Conservation (phyloP, 2,888 invertebrate species). For the Spilarctia lutea region DNA sequence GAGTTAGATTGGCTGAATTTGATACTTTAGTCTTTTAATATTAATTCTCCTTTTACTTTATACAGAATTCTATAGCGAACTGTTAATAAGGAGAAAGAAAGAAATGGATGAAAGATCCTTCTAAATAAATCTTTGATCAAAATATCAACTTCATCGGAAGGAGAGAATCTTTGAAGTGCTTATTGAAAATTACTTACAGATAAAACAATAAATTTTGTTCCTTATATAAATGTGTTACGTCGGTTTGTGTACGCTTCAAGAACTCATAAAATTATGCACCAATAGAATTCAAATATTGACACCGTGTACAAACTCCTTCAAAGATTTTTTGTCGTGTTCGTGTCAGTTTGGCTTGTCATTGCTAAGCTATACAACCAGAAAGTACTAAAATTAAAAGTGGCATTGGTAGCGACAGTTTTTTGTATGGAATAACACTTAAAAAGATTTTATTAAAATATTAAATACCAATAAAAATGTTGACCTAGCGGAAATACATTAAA, state of each 20-base stretch:
- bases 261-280: too few species aligned
- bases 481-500: not conserved
- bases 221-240: too few species aligned
- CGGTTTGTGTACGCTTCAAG: too few species aligned
- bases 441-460: not conserved
- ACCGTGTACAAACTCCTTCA: too few species aligned
- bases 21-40: not conserved
- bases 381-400: too few species aligned
- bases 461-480: not conserved
- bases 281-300: too few species aligned
- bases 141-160: not conserved
- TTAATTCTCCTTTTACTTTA: not conserved
- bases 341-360: too few species aligned
- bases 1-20: not conserved
- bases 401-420: too few species aligned
- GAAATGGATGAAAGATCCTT: not conserved
- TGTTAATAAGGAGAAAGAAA: not conserved
- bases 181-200: too few species aligned
- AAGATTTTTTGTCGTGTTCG: too few species aligned
- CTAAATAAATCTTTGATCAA: not conserved
- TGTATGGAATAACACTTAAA: not conserved
- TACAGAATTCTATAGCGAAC: not conserved
- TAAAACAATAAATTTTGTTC: too few species aligned
- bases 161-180: not conserved
- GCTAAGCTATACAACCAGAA: too few species aligned